Conservation (phyloP, 2,797 vertebrate genomes). For the Adrianichthys oophorus region DNA sequence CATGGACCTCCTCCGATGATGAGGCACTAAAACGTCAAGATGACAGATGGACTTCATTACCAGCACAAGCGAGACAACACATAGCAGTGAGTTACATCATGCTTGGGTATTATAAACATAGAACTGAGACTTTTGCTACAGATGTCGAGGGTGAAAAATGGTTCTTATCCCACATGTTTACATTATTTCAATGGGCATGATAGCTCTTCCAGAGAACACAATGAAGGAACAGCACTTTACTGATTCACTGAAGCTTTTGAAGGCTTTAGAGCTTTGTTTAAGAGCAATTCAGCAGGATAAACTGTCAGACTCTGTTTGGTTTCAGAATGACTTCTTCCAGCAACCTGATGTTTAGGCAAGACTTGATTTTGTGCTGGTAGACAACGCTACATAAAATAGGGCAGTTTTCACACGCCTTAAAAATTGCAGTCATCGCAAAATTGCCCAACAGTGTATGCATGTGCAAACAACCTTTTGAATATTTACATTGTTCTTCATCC, state of each 20-base stretch:
- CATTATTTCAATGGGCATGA: constrained; percentile 9
- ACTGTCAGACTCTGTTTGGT: constrained; percentile 7
- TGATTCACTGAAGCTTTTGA: constrained; percentile 21
- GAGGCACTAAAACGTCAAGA: constrained; percentile 83
- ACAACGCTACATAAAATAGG: constrained; percentile 9
- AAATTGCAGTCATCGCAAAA: constrained; percentile 21
- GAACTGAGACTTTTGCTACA: constrained; percentile 7
- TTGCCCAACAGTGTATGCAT: constrained; percentile 7
- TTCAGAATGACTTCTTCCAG: constrained; percentile 1
- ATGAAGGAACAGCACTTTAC: constrained; percentile 19
- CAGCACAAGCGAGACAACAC: background rate
- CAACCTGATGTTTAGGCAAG: background rate
- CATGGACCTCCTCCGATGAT: constrained; percentile 96
- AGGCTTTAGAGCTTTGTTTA: constrained; percentile 18
- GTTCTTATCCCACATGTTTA: constrained; percentile 27
- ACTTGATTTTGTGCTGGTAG: constrained; percentile 4
- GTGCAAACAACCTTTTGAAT: constrained; percentile 39
- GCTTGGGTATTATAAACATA: constrained; percentile 18
- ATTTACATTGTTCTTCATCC: constrained; percentile 53
- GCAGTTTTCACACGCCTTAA: constrained; percentile 1
- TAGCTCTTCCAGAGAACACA: constrained; percentile 9
- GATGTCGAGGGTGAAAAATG: constrained; percentile 9
- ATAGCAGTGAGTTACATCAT: constrained; percentile 8
- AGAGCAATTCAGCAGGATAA: constrained; percentile 23
- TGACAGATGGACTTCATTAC: constrained; percentile 29